Base-by-base conservation (phyloP, 2,113 vertebrate genomes). In the Donacobius atricapilla region DNA sequence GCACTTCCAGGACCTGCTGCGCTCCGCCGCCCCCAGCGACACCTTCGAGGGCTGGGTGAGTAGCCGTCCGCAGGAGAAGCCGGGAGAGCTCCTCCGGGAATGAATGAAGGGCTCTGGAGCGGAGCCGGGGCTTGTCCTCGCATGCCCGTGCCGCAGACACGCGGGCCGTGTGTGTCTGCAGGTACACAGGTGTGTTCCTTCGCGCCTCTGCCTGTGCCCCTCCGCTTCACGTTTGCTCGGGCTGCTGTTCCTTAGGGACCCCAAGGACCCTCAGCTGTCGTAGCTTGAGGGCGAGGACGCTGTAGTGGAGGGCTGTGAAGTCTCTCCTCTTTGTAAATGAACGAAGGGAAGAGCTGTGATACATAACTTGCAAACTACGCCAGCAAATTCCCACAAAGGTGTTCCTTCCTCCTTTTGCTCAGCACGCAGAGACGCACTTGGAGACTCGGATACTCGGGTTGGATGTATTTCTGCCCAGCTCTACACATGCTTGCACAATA, bases 31-130 rank as follows among this genome's bases (percentile, higher is more conserved):
- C 91, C 84, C 98, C 31, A 98, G 98, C 13, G 98, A 99, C 93
- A 98, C 96, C 47, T 99, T 99, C 68, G 99, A 99, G 83, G 99
- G 98, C 97, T 99, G 99, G 99, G 99, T 99, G 97, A 99, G 99
- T 99, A 10, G 11, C 30, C 0, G 9, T 12, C 15, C 21, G 2
- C 0, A 5, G 89, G 51, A n/a, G 65, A 30, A 27, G 39, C 80
- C 9, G 66, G 72, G 54, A 2, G 15, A 13, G 65, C 75, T 73
- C 4, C n/a, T 8, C 28, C 25, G 37, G 0, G 37, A 80, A 92
- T 93, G 94, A 92, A 93, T 75, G 95, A 22, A 76, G 87, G 83
- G 90, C 45, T 15, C 68, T 37, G 1, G n/a, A n/a, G 64, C 23
- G 22, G 60, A 23, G 75, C 84, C 18, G 51, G 60, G 86, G 83